These are phyloP conservation scores for Drosophila insularis DNA, from an alignment of 1,140 invertebrate species.

Conservation along the genomic window DNA sequence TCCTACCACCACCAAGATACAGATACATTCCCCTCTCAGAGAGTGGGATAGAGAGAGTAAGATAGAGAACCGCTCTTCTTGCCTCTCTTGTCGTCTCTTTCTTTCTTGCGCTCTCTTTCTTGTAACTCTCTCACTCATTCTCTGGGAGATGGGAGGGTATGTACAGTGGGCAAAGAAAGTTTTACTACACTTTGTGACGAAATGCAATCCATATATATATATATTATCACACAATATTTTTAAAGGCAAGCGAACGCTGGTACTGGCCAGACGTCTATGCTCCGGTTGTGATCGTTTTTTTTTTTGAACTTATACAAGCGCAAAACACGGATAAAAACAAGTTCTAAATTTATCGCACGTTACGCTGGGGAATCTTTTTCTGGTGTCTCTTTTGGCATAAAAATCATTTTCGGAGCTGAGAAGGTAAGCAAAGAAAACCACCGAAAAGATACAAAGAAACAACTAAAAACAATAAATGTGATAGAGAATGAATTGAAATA, in stretches of 20 bases:
- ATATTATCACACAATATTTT: too few relatives aligned
- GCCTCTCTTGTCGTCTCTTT: too few relatives aligned
- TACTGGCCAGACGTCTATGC: slow-evolving; percentile 68
- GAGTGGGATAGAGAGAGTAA: neutral
- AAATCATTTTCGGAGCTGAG: slow-evolving; percentile 61
- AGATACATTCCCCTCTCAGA: slow-evolving; percentile 10
- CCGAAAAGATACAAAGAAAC: slow-evolving; percentile 15
- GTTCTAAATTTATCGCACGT: slow-evolving; percentile 75
- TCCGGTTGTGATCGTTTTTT: slow-evolving; percentile 61
- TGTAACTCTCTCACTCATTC: too few relatives aligned
- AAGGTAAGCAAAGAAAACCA: slow-evolving; percentile 65
- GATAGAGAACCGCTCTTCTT: neutral
- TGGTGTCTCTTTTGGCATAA: slow-evolving; percentile 56
- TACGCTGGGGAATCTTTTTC: slow-evolving; percentile 61
- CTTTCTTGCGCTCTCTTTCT: too few relatives aligned
- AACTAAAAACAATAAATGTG: slow-evolving; percentile 21
- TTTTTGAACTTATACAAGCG: slow-evolving; percentile 37
- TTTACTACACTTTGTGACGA: too few relatives aligned
- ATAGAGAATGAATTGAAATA: slow-evolving; percentile 22
- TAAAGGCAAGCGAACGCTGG: slow-evolving; percentile 72
- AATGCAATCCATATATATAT: too few relatives aligned
- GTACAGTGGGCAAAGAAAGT: too few relatives aligned
- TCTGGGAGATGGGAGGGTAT: too few relatives aligned
- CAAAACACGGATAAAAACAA: slow-evolving; percentile 63
- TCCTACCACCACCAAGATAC: slow-evolving; percentile 4